Base-by-base conservation (phyloP, 2,888 invertebrate species). In the Archips xylosteana region DNA sequence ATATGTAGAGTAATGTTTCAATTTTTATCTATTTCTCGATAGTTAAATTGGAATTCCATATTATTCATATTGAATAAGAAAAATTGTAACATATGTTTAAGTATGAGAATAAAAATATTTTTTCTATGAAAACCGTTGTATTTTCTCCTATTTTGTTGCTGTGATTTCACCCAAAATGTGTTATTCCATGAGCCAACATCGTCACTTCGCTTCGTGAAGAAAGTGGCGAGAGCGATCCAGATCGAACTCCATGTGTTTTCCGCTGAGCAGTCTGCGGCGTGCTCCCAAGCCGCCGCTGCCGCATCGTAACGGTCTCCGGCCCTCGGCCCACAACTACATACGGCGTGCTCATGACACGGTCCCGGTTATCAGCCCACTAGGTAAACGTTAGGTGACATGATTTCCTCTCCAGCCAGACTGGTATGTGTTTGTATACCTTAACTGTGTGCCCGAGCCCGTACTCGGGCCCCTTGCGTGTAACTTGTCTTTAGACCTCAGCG, bases 31-130 rank as follows among this genome's bases (percentile, higher is more conserved):
- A 86, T 89, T 85, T 78, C 78, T 74, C 76, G 85, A 88, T 89
- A 86, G 89, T 88, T 82, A 85, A 87, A 91, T 93, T 93, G 92
- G 87, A 93, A 92, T 82, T 88, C 83, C 82, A 83, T 88, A 88
- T 92, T 92, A 93, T 94, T 94, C 94, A 94, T 92, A 93, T 94
- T 94, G 94, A 94, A 94, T 94, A 91, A 83, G 85, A 87, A 87
- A 73, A 86, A 91, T 90, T 94, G 92, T 94, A 90, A 91, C 92
- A 90, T 94, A 94, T 92, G 90, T 94, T 92, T 93, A 92, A 93
- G 92, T 94, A 94, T 93, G 92, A 81, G 85, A 92, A 93, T 91
- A 91, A 94, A 77, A 92, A 87, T 82, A 83, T 77, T 84, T 84
- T 84, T 75, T 76, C 81, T 84, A 89, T 83, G 83, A 78, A 80